These are phyloP conservation scores for Clivina fossor DNA, from an alignment of 2,888 invertebrate genomes.

Conservation along the genomic window DNA sequence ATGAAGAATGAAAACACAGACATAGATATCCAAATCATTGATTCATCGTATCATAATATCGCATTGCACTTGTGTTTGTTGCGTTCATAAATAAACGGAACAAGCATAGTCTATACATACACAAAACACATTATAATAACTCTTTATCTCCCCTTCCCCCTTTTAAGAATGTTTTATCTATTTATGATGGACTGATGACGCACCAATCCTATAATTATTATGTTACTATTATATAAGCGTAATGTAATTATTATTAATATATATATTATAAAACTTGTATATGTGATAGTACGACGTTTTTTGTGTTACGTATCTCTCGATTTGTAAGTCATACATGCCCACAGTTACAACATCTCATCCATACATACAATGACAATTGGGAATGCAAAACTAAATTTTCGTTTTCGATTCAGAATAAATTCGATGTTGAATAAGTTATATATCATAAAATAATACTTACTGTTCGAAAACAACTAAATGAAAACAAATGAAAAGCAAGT, in stretches of 20 bases:
- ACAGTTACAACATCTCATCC: slow-evolving; percentile 3
- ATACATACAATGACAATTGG: too few species aligned
- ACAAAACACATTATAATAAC: slow-evolving; percentile 15
- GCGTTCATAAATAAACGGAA: background rate
- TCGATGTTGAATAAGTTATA: too few species aligned
- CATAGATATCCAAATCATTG: slow-evolving; percentile 6
- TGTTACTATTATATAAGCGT: slow-evolving; percentile 24
- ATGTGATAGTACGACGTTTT: slow-evolving; percentile 31
- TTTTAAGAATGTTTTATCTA: slow-evolving; percentile 26
- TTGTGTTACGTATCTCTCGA: slow-evolving; percentile 33
- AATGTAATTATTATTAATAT: slow-evolving; percentile 25
- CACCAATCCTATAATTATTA: slow-evolving; percentile 30
- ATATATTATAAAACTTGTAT: slow-evolving; percentile 29
- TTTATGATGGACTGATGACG: slow-evolving; percentile 33
- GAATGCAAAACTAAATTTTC: too few species aligned
- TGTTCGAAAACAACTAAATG: too few species aligned
- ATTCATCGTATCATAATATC: slow-evolving; percentile 15
- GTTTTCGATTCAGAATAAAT: too few species aligned
- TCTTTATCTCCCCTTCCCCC: slow-evolving; percentile 9
- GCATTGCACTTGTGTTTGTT: slow-evolving; percentile 23
- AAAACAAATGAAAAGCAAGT: too few species aligned
- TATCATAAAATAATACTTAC: too few species aligned
- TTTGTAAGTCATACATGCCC: slow-evolving; percentile 20
- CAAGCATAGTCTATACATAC: slow-evolving; percentile 14
- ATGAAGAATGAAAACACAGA: too few species aligned